Percentiles rank a stretch among this genome's conserved stretches.
Conservation (phyloP, 2,113 vertebrate species). For the Myxocyprinus asiaticus region DNA sequence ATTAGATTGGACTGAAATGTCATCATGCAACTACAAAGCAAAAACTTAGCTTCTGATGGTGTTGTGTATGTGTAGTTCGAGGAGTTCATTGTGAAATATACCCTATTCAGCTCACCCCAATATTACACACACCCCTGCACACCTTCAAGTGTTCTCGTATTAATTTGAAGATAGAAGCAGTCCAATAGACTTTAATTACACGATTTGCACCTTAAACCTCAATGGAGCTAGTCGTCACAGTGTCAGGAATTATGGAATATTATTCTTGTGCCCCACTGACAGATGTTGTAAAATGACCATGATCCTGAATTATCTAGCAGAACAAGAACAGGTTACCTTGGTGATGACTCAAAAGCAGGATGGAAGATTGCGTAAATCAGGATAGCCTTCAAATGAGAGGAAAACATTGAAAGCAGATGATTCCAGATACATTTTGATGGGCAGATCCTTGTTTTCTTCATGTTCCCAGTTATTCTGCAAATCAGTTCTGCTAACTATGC, state of each 20-base stretch:
- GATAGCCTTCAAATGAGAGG: background rate
- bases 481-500: no score
- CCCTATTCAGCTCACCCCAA: background rate
- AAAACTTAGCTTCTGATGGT: background rate
- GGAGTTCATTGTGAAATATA: no score
- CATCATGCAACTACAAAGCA: constrained; percentile 8
- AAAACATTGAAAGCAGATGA: background rate
- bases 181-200: background rate
- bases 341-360: background rate
- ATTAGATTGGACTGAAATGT: constrained; percentile 14
- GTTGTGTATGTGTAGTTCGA: background rate
- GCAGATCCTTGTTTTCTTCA: no score
- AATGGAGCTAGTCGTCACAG: background rate
- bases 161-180: background rate
- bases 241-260: background rate
- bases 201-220: background rate
- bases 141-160: background rate
- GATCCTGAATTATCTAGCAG: background rate
- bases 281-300: constrained; percentile 4
- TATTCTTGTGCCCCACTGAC: background rate
- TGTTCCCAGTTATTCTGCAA: no score
- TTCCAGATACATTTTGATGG: background rate
- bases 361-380: no score
- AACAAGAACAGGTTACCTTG: background rate
- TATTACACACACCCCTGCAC: background rate